Evolutionary conservation across 2,888 invertebrate genomes (phyloP).

Genomic region (Yponomeuta plumbellus): DNA sequence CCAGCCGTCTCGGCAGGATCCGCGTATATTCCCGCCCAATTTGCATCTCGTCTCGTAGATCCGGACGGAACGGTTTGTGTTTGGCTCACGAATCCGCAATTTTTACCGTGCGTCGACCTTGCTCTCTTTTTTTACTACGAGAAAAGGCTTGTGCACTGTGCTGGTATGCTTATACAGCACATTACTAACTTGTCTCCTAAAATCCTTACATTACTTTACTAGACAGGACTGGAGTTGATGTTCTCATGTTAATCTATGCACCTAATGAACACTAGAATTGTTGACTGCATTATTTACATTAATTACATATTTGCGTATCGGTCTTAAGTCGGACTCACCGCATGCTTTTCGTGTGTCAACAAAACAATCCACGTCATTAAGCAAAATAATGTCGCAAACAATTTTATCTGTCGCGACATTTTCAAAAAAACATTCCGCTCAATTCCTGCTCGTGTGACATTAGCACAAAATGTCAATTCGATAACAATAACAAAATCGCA

Average conservation of each 20-base stretch:
- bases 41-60: slow-evolving; percentile 31
- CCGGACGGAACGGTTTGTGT: slow-evolving; percentile 4
- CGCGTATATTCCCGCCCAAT: slow-evolving; percentile 59
- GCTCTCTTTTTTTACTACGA: slow-evolving; percentile 33
- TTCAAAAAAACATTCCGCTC: background rate
- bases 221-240: too few species aligned
- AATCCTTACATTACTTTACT: too few species aligned
- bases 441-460: background rate
- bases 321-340: too few species aligned
- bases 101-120: slow-evolving; percentile 68
- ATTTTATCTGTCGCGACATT: background rate
- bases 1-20: slow-evolving; percentile 35
- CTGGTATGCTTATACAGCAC: too few species aligned
- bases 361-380: background rate
- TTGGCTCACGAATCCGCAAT: slow-evolving; percentile 55
- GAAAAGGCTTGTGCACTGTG: too few species aligned
- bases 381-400: background rate
- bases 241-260: too few species aligned
- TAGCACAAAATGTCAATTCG: background rate
- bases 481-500: background rate
- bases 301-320: too few species aligned
- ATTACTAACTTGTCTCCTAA: too few species aligned
- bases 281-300: too few species aligned
- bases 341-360: background rate
- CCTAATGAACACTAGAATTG: too few species aligned